Conservation (phyloP, 2,888 invertebrate species). For the Brachypalpus laphriformis region DNA sequence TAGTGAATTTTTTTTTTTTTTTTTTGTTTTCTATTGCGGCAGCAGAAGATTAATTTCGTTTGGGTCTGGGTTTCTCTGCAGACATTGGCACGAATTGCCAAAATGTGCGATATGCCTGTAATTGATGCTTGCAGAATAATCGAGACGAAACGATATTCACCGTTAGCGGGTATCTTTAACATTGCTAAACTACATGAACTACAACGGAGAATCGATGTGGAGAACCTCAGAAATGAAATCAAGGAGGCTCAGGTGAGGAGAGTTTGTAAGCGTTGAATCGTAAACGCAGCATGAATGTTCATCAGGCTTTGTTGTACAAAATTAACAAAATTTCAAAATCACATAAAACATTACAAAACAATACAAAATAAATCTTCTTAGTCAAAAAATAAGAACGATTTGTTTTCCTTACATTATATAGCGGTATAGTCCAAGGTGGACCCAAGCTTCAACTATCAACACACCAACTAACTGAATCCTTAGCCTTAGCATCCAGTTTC, state of each 20-base stretch:
- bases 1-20: constrained; percentile 6
- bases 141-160: constrained; percentile 85
- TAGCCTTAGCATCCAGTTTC: too few relatives aligned
- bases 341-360: too few relatives aligned
- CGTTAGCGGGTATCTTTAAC: constrained; percentile 86
- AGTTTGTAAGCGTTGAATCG: background rate
- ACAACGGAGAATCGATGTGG: constrained; percentile 23
- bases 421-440: too few relatives aligned
- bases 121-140: constrained; percentile 84
- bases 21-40: background rate
- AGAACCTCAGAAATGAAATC: background rate
- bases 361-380: too few relatives aligned
- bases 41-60: background rate
- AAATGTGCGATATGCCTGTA: constrained; percentile 82
- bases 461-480: too few relatives aligned
- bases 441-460: too few relatives aligned
- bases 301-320: too few relatives aligned
- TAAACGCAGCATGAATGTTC: too few relatives aligned
- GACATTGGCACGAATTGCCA: constrained; percentile 82
- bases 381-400: too few relatives aligned
- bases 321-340: background rate
- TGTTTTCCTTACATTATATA: too few relatives aligned
- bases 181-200: constrained; percentile 81
- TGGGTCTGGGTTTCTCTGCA: constrained; percentile 19
- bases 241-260: constrained; percentile 38